Evolutionary conservation across 1,140 invertebrate genomes (phyloP).

Genomic region (Scaptomyza pallida): DNA sequence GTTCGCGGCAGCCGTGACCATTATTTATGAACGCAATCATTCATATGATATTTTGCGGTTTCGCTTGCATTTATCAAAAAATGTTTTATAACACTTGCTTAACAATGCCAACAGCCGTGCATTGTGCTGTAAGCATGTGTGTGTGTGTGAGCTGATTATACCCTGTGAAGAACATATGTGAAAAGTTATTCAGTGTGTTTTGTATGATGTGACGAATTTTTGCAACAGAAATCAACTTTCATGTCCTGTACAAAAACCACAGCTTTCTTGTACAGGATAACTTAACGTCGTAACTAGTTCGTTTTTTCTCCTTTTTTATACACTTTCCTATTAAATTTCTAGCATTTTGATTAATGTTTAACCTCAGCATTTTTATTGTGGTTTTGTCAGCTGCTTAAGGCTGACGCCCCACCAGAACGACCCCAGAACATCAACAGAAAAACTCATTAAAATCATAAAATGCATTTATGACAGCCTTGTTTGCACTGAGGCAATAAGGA

Average conservation of each 20-base stretch:
- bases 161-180: not conserved
- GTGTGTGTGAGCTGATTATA: slow-evolving; percentile 1
- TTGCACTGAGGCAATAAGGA: slow-evolving; percentile 72
- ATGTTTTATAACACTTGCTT: slow-evolving; percentile 78
- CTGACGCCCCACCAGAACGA: slow-evolving; percentile 1
- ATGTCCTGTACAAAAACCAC: no score
- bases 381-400: slow-evolving; percentile 31
- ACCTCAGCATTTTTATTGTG: slow-evolving; percentile 30
- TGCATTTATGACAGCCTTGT: slow-evolving; percentile 79
- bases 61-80: slow-evolving; percentile 73
- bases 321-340: not conserved
- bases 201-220: no score
- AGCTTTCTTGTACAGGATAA: slow-evolving; percentile 11
- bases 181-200: no score
- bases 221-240: no score
- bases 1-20: slow-evolving; percentile 38
- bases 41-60: slow-evolving; percentile 81
- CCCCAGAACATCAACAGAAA: slow-evolving; percentile 69
- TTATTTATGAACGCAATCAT: slow-evolving; percentile 81
- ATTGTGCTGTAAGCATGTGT: slow-evolving; percentile 3
- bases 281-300: not conserved
- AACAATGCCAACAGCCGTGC: slow-evolving; percentile 29
- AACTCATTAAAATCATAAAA: slow-evolving; percentile 83
- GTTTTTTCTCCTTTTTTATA: not conserved
- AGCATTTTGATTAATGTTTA: slow-evolving; percentile 39